Evolutionary conservation across 2,113 vertebrate species (phyloP), one percentile per base, ranked within the genome.

Genomic region (Carassius auratus): DNA sequence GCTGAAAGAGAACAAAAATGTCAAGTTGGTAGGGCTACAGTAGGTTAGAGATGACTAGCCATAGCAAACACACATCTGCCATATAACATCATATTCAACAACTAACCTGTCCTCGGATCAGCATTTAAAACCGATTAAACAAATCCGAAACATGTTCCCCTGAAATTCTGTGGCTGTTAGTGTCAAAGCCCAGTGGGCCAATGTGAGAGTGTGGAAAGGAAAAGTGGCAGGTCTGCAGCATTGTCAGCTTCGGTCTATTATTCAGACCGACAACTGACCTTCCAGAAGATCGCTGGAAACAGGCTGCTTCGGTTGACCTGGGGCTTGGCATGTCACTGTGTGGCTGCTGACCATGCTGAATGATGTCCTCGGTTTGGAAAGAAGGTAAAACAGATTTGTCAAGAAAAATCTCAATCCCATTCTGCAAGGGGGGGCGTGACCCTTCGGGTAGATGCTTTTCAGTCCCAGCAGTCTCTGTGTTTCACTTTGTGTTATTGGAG

Each of bases 251-350:
- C 74, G 38, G 69, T 71, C 87, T 74, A 75, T 91, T 87, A 92
- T 90, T 91, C 87, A 89, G 90, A 89, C 90, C 92, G 92, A 94
- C 93, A 93, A 89, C 91, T 93, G 93, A 95, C 93, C 92, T 94
- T 94, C 92, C 91, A 66, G 69, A 89, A 88, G 87, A 91, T 90
- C 81, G 85, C 89, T 50, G 88, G 83, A 90, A 90, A 89, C 90
- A 89, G 85, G 80, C 75, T 86, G 84, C 79, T 86, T 82, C 85
- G 80, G 86, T 23, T 89, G 86, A 93, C 90, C 93, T 77, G 88
- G 55, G 91, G 92, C 87, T 61, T 15, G 86, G 73, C 73, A 85
- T 87, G 90, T 91, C 92, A 90, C 81, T 84, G 76, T 81, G 86
- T 87, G 89, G 83, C 77, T 45, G 45, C 86, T 87, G 87, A 91